phyloP scores from a whole-genome alignment of 2,797 vertebrate genomes.

The Fistularia commersonii region DNA sequence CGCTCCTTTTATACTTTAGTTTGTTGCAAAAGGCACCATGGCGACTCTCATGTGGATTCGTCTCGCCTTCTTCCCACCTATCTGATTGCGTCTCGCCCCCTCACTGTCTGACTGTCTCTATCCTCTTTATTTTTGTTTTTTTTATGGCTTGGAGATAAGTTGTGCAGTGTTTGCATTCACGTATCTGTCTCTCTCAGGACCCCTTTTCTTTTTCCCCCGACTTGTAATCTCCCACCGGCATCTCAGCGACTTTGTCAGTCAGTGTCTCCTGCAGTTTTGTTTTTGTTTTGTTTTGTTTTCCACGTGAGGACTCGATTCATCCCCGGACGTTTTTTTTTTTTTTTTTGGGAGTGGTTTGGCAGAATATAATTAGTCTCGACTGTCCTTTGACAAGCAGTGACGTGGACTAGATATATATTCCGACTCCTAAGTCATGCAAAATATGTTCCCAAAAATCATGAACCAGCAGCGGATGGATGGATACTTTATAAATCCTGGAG shows the following conservation, averaged over 20 bases:
- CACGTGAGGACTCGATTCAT: too few species aligned
- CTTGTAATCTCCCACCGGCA: slow-evolving; percentile 33
- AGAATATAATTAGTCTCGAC: too few species aligned
- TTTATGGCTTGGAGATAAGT: slow-evolving; percentile 46
- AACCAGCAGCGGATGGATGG: too few species aligned
- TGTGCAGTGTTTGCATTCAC: slow-evolving; percentile 44
- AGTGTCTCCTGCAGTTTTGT: slow-evolving; percentile 18
- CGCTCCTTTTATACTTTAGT: not conserved
- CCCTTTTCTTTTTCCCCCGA: slow-evolving; percentile 28
- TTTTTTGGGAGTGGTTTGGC: too few species aligned
- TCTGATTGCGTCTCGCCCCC: slow-evolving; percentile 38
- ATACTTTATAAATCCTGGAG: too few species aligned
- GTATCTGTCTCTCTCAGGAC: slow-evolving; percentile 53
- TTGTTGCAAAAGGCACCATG: slow-evolving; percentile 3
- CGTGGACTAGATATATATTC: too few species aligned
- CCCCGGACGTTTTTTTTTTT: too few species aligned
- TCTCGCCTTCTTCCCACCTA: slow-evolving; percentile 8
- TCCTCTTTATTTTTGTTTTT: slow-evolving; percentile 17
- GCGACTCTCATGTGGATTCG: slow-evolving; percentile 21
- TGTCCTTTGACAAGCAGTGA: too few species aligned
- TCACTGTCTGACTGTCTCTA: slow-evolving; percentile 31
- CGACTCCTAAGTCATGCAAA: too few species aligned
- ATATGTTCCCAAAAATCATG: too few species aligned
- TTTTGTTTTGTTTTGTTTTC: not conserved
- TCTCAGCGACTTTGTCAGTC: slow-evolving; percentile 48